Percentiles rank a stretch among this genome's conserved stretches.
Conservation (phyloP, 2,888 invertebrate genomes). For the Prosapia bicincta region DNA sequence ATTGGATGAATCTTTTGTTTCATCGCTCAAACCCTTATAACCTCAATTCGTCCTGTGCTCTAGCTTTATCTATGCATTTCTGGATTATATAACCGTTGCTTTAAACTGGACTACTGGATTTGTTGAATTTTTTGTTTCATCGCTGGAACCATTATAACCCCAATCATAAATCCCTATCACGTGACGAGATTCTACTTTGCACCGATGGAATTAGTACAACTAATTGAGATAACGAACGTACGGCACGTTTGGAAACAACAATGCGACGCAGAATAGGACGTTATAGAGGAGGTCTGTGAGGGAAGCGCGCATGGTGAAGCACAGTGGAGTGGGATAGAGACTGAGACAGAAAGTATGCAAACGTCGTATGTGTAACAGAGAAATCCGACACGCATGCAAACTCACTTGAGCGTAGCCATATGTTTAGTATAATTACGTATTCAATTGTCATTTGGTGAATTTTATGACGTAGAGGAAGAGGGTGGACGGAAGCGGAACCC, state of each 20-base stretch:
- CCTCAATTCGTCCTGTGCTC: no score
- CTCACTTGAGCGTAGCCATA: not conserved
- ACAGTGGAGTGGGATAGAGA: not conserved
- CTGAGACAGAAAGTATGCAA: not conserved
- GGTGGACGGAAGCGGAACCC: slow-evolving; percentile 2
- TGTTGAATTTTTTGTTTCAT: no score
- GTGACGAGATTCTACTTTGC: no score
- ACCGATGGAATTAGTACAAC: no score
- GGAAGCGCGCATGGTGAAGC: not conserved
- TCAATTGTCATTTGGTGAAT: slow-evolving; percentile 2
- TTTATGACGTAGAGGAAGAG: not conserved
- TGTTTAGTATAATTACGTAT: not conserved
- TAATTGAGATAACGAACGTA: not conserved
- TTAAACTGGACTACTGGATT: no score
- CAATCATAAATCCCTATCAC: no score
- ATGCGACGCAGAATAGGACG: not conserved
- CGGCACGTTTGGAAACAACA: not conserved
- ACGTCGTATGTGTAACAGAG: not conserved
- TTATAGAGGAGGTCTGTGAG: not conserved
- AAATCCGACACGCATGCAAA: not conserved
- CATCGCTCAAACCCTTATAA: no score
- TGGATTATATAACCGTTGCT: no score
- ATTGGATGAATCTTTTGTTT: no score
- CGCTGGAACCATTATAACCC: no score
- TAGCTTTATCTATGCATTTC: no score